A percentile compares a stretch with the other conserved stretches of the same genome.
Conservation (phyloP, 2,113 vertebrate genomes). For the Ochotona princeps region DNA sequence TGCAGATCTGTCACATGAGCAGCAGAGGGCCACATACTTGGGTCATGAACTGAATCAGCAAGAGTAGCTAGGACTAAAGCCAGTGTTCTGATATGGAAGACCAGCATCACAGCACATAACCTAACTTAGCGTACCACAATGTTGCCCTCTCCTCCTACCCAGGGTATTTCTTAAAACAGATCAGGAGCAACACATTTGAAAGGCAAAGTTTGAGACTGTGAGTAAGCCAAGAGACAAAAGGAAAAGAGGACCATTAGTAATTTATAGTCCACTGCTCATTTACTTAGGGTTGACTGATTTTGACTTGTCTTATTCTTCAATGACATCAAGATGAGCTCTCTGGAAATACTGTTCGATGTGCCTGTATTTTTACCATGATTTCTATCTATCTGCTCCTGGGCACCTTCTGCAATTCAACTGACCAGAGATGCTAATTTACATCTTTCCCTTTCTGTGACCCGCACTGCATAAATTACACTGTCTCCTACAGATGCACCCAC, state of each 20-base stretch:
- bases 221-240: not conserved
- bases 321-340: not conserved
- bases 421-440: constrained; percentile 77
- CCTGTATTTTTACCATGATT: constrained; percentile 31
- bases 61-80: too few species aligned
- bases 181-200: not conserved
- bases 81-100: too few species aligned
- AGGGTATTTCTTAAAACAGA: not conserved
- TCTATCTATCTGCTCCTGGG: constrained; percentile 23
- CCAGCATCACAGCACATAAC: too few species aligned
- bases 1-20: too few species aligned
- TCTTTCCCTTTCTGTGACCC: constrained; percentile 71
- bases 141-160: too few species aligned
- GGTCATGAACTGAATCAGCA: too few species aligned
- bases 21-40: too few species aligned
- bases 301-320: not conserved
- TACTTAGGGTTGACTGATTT: not conserved
- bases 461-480: constrained; percentile 81
- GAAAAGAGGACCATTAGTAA: too few species aligned
- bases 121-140: too few species aligned
- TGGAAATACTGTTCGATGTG: constrained; percentile 40
- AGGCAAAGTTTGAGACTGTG: not conserved
- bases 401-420: constrained; percentile 65
- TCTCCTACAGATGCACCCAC: constrained; percentile 77
- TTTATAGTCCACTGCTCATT: not conserved